These are phyloP conservation scores for Alcedo atthis DNA, from an alignment of 2,797 vertebrate genomes.

Conservation along the genomic window DNA sequence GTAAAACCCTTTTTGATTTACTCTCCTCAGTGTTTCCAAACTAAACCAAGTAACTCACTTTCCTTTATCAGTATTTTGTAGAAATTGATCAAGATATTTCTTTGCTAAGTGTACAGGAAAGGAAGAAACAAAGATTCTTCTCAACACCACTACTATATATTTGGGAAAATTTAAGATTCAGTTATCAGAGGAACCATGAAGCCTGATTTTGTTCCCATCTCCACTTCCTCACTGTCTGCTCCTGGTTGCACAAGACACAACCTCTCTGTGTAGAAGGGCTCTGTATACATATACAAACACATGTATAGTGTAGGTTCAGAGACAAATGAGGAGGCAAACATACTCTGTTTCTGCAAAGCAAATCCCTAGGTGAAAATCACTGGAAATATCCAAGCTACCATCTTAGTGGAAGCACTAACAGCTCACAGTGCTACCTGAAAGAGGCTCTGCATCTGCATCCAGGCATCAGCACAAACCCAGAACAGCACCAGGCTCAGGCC, in stretches of 20 bases:
- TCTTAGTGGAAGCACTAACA: neutral
- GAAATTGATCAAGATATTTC: neutral
- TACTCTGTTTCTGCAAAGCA: neutral
- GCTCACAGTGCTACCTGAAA: neutral
- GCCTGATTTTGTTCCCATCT: neutral
- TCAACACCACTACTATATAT: neutral
- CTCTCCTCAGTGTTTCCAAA: neutral
- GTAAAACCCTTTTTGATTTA: neutral
- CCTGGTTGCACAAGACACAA: neutral
- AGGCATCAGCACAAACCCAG: neutral
- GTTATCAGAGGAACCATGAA: neutral
- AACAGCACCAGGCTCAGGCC: neutral
- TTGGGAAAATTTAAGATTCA: neutral
- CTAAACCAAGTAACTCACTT: neutral
- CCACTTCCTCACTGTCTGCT: neutral
- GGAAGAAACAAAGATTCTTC: neutral
- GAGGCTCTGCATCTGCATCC: neutral
- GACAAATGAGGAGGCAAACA: neutral
- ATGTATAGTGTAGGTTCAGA: neutral
- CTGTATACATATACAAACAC: neutral
- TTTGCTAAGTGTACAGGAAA: neutral
- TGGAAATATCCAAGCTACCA: neutral
- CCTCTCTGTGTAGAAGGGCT: neutral
- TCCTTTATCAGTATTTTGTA: neutral
- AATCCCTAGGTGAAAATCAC: neutral